Evolutionary conservation across 1,140 invertebrate genomes (phyloP).

Genomic region (Thalassaphorura encarpata): DNA sequence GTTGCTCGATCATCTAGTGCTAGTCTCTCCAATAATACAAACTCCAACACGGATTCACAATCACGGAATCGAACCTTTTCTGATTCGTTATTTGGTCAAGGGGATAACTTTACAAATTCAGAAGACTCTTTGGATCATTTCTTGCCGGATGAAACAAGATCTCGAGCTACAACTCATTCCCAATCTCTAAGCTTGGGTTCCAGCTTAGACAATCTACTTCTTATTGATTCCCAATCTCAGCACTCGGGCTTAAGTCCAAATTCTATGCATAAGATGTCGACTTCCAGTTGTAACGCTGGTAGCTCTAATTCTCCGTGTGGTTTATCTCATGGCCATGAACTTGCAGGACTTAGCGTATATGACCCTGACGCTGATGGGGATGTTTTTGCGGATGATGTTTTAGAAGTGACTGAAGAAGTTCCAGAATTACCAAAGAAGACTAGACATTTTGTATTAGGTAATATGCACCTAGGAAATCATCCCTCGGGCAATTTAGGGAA

Average conservation of each 20-base stretch:
- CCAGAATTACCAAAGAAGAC: slow-evolving; percentile 26
- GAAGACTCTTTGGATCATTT: slow-evolving; percentile 22
- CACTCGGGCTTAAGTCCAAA: slow-evolving; percentile 29
- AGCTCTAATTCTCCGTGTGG: not conserved
- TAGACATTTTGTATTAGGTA: slow-evolving; percentile 2
- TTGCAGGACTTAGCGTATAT: slow-evolving; percentile 14
- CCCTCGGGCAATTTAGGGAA: not conserved
- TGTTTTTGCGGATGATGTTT: slow-evolving; percentile 22
- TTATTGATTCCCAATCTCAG: slow-evolving; percentile 23
- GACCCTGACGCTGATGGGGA: slow-evolving; percentile 26
- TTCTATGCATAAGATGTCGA: slow-evolving; percentile 16
- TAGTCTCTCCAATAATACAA: not conserved
- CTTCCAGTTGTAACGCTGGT: slow-evolving; percentile 5
- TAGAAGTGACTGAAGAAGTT: slow-evolving; percentile 1
- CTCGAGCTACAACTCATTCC: slow-evolving; percentile 22
- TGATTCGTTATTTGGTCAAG: slow-evolving; percentile 21
- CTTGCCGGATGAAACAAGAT: slow-evolving; percentile 1
- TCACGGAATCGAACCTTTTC: slow-evolving; percentile 27
- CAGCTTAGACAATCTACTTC: slow-evolving; percentile 28
- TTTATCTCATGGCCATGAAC: not conserved
- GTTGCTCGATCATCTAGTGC: slow-evolving; percentile 12
- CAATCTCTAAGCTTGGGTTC: slow-evolving; percentile 26
- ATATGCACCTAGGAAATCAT: not conserved
- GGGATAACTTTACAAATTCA: not conserved
- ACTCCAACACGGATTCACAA: not conserved